Conservation (phyloP, 1,140 invertebrate species). For the Drosophila pseudoobscura region DNA sequence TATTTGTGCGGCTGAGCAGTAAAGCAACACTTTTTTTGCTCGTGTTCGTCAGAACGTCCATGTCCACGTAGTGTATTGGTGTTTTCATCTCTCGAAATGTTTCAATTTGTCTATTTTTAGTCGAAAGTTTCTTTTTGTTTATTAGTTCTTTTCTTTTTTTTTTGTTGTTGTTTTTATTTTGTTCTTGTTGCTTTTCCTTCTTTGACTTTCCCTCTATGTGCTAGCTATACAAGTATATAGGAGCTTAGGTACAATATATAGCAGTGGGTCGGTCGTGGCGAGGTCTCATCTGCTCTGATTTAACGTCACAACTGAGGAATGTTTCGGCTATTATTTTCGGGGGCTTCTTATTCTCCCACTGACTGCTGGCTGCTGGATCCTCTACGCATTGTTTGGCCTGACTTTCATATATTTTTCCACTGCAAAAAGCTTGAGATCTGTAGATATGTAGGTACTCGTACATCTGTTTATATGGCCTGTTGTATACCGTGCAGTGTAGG, state of each 20-base stretch:
- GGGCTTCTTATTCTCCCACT: slow-evolving; percentile 3
- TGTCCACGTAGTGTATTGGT: slow-evolving; percentile 62
- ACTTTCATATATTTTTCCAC: slow-evolving; percentile 53
- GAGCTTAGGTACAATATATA: slow-evolving; percentile 49
- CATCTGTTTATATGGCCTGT: slow-evolving; percentile 27
- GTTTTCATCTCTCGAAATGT: slow-evolving; percentile 78
- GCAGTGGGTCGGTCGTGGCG: slow-evolving; percentile 61
- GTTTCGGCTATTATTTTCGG: slow-evolving; percentile 41
- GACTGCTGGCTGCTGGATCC: slow-evolving; percentile 36
- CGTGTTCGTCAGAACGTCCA: slow-evolving; percentile 65
- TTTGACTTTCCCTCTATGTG: slow-evolving; percentile 35
- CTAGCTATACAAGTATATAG: slow-evolving; percentile 38
- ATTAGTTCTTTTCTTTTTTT: slow-evolving; percentile 64
- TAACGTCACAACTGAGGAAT: slow-evolving; percentile 79
- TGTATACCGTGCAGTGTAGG: slow-evolving; percentile 6
- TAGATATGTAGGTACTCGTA: neutral
- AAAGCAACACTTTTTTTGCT: slow-evolving; percentile 40
- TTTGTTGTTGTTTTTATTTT: slow-evolving; percentile 24
- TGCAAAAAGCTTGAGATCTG: slow-evolving; percentile 48
- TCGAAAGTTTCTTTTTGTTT: slow-evolving; percentile 80
- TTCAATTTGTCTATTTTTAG: slow-evolving; percentile 81
- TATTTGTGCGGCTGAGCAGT: slow-evolving; percentile 16
- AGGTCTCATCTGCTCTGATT: slow-evolving; percentile 66
- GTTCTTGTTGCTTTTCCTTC: slow-evolving; percentile 20
- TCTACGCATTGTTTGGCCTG: slow-evolving; percentile 59